These are phyloP conservation scores for Agriopis marginaria DNA, from an alignment of 2,888 invertebrate genomes.

Conservation along the genomic window DNA sequence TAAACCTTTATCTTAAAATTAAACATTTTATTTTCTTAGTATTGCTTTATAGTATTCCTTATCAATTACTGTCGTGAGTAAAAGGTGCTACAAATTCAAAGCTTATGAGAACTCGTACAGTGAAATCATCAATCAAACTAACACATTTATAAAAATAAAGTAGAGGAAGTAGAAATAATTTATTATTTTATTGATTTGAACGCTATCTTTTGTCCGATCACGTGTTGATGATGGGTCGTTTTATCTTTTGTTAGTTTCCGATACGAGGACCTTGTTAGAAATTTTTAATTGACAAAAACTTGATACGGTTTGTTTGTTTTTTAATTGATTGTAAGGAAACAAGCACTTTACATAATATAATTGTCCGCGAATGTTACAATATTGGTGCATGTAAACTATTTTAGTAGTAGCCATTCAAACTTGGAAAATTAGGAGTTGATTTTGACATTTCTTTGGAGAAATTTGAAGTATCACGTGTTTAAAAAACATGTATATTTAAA, in stretches of 20 bases:
- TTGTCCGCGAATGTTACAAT: too few species aligned
- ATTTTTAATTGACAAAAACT: constrained; percentile 54
- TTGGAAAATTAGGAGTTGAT: background rate
- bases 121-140: constrained; percentile 80
- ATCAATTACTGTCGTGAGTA: background rate
- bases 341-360: too few species aligned
- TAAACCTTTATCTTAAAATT: too few species aligned
- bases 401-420: too few species aligned
- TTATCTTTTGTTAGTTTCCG: constrained; percentile 68
- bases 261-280: constrained; percentile 60
- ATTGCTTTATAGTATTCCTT: too few species aligned
- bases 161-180: constrained; percentile 78
- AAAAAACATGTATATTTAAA: too few species aligned
- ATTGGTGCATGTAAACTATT: too few species aligned
- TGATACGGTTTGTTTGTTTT: constrained; percentile 32
- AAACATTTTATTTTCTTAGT: too few species aligned
- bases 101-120: constrained; percentile 39
- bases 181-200: constrained; percentile 83
- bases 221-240: constrained; percentile 69
- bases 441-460: background rate
- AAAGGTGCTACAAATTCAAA: constrained; percentile 21
- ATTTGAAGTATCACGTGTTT: background rate
- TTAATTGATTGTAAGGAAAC: constrained; percentile 15
- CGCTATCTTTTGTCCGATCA: constrained; percentile 81
- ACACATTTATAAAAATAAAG: constrained; percentile 78